Evolutionary conservation across 1,140 invertebrate species (phyloP).

Genomic region (Belonocnema kinseyi): DNA sequence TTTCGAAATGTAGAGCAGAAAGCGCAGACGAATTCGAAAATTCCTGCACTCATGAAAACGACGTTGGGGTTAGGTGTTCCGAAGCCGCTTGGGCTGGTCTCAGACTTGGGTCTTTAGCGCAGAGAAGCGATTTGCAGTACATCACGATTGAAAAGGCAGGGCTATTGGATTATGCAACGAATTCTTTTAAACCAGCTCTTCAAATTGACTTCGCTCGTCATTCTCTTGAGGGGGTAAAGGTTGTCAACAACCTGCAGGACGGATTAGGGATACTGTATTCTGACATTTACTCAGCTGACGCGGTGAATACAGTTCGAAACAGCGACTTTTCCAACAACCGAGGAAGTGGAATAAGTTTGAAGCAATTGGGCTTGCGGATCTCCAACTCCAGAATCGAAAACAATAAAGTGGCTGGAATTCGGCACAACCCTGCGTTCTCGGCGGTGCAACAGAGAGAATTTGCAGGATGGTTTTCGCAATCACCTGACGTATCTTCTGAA

Average conservation of each 20-base stretch:
- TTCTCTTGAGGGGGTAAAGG: conserved; percentile 88
- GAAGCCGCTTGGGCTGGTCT: conserved; percentile 95
- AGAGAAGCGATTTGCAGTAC: conserved; percentile 90
- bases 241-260: conserved; percentile 90
- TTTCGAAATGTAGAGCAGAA: conserved; percentile 92
- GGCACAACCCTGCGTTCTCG: conserved; percentile 93
- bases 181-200: conserved; percentile 92
- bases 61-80: conserved; percentile 92
- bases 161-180: conserved; percentile 93
- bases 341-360: conserved; percentile 91
- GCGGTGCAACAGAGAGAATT: conserved; percentile 92
- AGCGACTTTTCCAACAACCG: conserved; percentile 92
- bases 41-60: conserved; percentile 90
- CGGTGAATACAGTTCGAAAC: conserved; percentile 89
- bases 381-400: conserved; percentile 86
- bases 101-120: conserved; percentile 90
- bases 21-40: conserved; percentile 88
- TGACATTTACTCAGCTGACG: conserved; percentile 90
- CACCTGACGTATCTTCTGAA: conserved; percentile 80
- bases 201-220: conserved; percentile 98
- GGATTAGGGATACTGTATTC: conserved; percentile 93
- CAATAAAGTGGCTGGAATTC: conserved; percentile 91
- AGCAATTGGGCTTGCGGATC: conserved; percentile 90
- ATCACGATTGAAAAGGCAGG: conserved; percentile 94
- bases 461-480: conserved; percentile 91